Evolutionary conservation across 1,140 invertebrate species (phyloP), one percentile per base, ranked within the genome.

Genomic region (Adelges cooleyi): DNA sequence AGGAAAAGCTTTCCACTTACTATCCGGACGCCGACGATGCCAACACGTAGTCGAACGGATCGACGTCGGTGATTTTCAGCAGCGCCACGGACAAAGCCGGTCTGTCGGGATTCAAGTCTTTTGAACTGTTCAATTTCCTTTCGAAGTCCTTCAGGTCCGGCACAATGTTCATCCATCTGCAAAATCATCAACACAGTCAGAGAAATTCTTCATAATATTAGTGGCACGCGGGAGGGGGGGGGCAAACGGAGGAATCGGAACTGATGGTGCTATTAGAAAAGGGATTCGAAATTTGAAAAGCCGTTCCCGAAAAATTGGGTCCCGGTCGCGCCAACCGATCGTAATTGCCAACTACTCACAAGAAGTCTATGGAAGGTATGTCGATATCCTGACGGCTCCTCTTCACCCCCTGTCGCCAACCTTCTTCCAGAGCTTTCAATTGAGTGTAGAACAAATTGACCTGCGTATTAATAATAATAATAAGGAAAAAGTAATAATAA

Each of bases 101-200:
- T 68, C 66, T 54, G 22, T 66, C 22, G 3, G 67, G 67, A 53
- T 71, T 67, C n/a, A 67, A 69, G n/a, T 70, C 53, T 22, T 33
- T 44, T 17, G 71, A 71, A 51, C 71, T 66, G 27, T 75, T 74
- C 56, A 72, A 71, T 42, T 72, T 69, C 27, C 73, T 67, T 71
- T 85, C 80, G 27, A 88, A 72, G 75, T 92, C 88, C 65, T 82
- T 80, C 1, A 94, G 76, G 72, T 95, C 92, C 0, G 86, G 83
- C 13, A 83, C 79, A 46, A 90, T 80, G 67, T 88, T 88, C 69
- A 89, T 75, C 78, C 85, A 84, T 22, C 74, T 76, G 66, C 20
- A 62, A 68, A 62, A 33, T 6, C 11, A 33, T 33, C 11, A 33
- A 33, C 11, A 6, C 11, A 33, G 11, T 33, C 11, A 11, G 11